Evolutionary conservation across 2,113 vertebrate genomes (phyloP).

Genomic region (Xenus cinereus): DNA sequence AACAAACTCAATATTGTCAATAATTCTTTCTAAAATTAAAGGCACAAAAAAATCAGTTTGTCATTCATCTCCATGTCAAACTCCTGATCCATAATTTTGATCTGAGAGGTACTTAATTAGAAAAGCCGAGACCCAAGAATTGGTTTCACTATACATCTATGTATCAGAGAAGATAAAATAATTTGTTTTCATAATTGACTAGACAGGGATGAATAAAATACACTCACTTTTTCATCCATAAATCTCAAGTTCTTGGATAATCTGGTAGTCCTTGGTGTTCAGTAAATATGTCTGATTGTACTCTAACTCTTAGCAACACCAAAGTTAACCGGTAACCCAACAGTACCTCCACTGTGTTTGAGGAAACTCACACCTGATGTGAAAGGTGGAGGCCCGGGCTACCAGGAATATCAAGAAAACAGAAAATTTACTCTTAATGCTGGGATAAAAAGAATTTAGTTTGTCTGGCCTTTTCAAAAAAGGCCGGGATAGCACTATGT

Average conservation of each 20-base stretch:
- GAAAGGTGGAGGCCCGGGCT: background rate
- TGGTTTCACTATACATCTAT: background rate
- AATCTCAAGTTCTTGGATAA: background rate
- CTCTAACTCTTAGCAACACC: background rate
- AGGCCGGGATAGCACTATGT: too few relatives aligned
- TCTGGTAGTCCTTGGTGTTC: background rate
- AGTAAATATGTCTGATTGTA: background rate
- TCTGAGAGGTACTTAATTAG: background rate
- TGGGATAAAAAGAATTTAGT: background rate
- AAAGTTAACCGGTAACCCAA: background rate
- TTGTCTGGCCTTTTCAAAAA: background rate
- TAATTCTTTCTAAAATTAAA: background rate
- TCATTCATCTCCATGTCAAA: background rate
- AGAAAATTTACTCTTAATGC: background rate
- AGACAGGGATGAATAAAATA: background rate
- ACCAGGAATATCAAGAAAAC: background rate
- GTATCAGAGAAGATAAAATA: background rate
- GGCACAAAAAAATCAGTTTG: background rate
- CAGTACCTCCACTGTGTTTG: too few relatives aligned
- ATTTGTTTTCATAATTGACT: background rate
- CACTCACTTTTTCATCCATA: background rate
- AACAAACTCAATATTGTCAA: background rate
- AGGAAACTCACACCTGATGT: background rate
- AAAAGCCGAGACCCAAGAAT: background rate
- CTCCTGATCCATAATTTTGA: background rate